Percentiles rank a stretch among this genome's conserved stretches.
These are phyloP conservation scores for Parnassius smintheus DNA, from an alignment of 2,888 invertebrate species.

Conservation along the genomic window DNA sequence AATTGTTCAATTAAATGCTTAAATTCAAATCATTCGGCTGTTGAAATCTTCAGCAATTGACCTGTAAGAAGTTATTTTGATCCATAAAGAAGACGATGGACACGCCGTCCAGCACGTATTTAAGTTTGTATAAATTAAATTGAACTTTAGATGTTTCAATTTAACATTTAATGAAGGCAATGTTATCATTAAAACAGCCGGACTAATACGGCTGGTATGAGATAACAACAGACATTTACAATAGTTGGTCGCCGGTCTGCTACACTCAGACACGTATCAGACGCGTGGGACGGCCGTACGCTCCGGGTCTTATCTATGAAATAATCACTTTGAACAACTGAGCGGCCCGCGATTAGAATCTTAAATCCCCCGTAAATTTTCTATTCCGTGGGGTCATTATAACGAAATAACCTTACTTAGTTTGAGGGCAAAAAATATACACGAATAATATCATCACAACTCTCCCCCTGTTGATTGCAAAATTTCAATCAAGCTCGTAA, in stretches of 20 bases:
- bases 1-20: no score
- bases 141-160: conserved; percentile 21
- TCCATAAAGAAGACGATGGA: no score
- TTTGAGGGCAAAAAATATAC: conserved; percentile 71
- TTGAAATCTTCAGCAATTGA: no score
- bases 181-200: conserved; percentile 16
- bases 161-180: conserved; percentile 16
- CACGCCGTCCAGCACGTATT: no score
- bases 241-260: conserved; percentile 1
- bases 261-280: conserved; percentile 38
- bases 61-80: no score
- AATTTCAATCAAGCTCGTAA: conserved; percentile 80
- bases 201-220: conserved; percentile 13
- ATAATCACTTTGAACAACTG: conserved; percentile 79
- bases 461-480: conserved; percentile 78
- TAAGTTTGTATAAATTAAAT: background rate
- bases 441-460: conserved; percentile 77
- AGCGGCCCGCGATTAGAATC: conserved; percentile 75
- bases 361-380: conserved; percentile 78
- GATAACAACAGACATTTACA: conserved; percentile 20
- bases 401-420: conserved; percentile 66
- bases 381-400: conserved; percentile 69
- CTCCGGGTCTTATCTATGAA: conserved; percentile 66
- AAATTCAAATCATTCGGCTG: no score
- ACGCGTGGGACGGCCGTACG: conserved; percentile 67